Base-by-base conservation (phyloP, 1,140 invertebrate species). In the Ceratitis capitata region DNA sequence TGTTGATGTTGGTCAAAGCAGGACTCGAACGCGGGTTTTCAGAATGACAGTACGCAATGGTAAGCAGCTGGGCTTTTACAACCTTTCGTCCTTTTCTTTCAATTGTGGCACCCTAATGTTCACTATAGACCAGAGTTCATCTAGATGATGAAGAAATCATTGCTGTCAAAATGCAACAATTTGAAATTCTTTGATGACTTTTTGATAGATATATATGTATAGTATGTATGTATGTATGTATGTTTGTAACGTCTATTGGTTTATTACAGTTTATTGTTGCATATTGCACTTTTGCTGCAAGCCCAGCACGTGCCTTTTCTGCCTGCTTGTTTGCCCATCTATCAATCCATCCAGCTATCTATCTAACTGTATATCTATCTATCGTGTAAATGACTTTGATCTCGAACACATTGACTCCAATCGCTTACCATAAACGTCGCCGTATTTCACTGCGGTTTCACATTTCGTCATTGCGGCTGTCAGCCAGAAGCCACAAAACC, bases 111-210 rank as follows among this genome's bases (percentile, higher is more conserved):
- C n/a, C n/a, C n/a, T n/a, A n/a, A n/a, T n/a, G n/a, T n/a, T n/a
- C n/a, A n/a, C n/a, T n/a, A n/a, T n/a, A n/a, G n/a, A n/a, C n/a
- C n/a, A n/a, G n/a, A n/a, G n/a, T n/a, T n/a, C n/a, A n/a, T n/a
- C n/a, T 10, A 78, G 26, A 45, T 78, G 69, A 78, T 78, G 39
- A n/a, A n/a, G n/a, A 78, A 78, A 23, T 78, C 32, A 5, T 78
- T 78, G 23, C 69, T 39, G 39, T 78, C 39, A 78, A 78, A 78
- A 78, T 78, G 42, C n/a, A 23, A 7, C 39, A 45, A 78, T 78
- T 74, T 16, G 42, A n/a, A 12, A 45, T n/a, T 47, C 0, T n/a
- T n/a, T 78, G 4, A 47, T 23, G 0, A 23, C 39, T 78, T 78
- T 42, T 78, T 19, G 39, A 45, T 45, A 19, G 10, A 2, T 56